Evolutionary conservation across 2,888 invertebrate genomes (phyloP).

Genomic region (Augochlorella aurata): DNA sequence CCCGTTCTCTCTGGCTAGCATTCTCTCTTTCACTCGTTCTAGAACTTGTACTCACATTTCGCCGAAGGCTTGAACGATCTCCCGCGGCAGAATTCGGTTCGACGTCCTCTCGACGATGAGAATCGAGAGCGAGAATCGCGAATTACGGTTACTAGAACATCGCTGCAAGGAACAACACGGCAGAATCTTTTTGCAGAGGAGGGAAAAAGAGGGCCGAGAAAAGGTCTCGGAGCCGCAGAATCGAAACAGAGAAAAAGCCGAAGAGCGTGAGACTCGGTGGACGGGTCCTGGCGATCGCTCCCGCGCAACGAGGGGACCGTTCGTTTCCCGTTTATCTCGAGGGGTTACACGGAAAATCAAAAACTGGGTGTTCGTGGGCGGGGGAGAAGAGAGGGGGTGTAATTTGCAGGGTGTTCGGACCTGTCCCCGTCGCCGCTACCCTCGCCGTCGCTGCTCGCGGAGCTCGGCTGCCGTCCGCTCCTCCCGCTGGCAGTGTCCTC

Average conservation of each 20-base stretch:
- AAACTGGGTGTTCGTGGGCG: not conserved
- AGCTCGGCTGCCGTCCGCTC: slow-evolving; percentile 90
- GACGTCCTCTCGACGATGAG: slow-evolving; percentile 24
- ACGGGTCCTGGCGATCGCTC: slow-evolving; percentile 48
- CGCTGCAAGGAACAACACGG: slow-evolving; percentile 18
- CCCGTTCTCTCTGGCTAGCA: not conserved
- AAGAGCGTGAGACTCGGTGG: slow-evolving; percentile 14
- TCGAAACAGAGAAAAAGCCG: not conserved
- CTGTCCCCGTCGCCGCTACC: slow-evolving; percentile 93
- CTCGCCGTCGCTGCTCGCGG: slow-evolving; percentile 96
- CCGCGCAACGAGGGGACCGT: slow-evolving; percentile 36
- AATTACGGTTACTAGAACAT: slow-evolving; percentile 2
- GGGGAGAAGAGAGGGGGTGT: slow-evolving; percentile 22
- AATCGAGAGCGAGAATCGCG: slow-evolving; percentile 21
- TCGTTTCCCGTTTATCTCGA: not conserved
- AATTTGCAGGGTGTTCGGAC: slow-evolving; percentile 83
- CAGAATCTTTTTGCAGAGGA: slow-evolving; percentile 9
- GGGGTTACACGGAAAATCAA: not conserved
- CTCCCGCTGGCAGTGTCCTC: slow-evolving; percentile 85
- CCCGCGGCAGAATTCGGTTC: slow-evolving; percentile 13
- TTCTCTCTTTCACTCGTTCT: slow-evolving; percentile 9
- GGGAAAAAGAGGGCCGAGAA: not conserved
- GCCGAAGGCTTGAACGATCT: slow-evolving; percentile 56
- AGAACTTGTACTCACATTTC: slow-evolving; percentile 66
- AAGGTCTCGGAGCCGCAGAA: slow-evolving; percentile 8